Evolutionary conservation across 1,140 invertebrate species (phyloP).

Genomic region (Chlorops oryzae): DNA sequence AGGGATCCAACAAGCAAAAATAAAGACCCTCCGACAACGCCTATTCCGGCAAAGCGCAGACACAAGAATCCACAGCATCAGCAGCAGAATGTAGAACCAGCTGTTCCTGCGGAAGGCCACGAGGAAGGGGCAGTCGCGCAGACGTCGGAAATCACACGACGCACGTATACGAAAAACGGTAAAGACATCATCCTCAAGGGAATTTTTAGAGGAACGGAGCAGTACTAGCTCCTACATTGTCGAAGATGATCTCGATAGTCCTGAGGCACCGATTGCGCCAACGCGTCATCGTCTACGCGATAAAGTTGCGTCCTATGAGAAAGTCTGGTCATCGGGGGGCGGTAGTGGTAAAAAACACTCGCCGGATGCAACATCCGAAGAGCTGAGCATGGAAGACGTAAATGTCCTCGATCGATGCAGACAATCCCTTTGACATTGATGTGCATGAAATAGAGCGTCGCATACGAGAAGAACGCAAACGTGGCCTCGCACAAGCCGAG

Average conservation of each 20-base stretch:
- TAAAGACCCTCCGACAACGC: constrained; percentile 35
- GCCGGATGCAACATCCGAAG: constrained; percentile 25
- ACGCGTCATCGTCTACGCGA: constrained; percentile 58
- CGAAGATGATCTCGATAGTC: no score
- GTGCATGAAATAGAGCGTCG: constrained; percentile 58
- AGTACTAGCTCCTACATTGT: no score
- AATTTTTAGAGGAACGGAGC: no score
- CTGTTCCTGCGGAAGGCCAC: background rate
- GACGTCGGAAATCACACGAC: background rate
- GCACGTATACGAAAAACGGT: no score
- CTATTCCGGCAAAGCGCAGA: constrained; percentile 40
- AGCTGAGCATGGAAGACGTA: constrained; percentile 16
- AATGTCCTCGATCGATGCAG: constrained; percentile 21
- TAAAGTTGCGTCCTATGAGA: constrained; percentile 69
- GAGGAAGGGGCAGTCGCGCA: background rate
- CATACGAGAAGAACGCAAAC: constrained; percentile 53
- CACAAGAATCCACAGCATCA: constrained; percentile 23
- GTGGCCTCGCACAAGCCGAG: constrained; percentile 47
- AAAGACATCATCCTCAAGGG: no score
- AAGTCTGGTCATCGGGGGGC: constrained; percentile 58
- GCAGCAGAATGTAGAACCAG: no score
- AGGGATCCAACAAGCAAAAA: constrained; percentile 33
- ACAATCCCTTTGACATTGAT: constrained; percentile 48
- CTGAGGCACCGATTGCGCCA: no score
- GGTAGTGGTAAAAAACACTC: constrained; percentile 25